Evolutionary conservation across 2,113 vertebrate genomes (phyloP).

Genomic region (Callithrix jacchus): DNA sequence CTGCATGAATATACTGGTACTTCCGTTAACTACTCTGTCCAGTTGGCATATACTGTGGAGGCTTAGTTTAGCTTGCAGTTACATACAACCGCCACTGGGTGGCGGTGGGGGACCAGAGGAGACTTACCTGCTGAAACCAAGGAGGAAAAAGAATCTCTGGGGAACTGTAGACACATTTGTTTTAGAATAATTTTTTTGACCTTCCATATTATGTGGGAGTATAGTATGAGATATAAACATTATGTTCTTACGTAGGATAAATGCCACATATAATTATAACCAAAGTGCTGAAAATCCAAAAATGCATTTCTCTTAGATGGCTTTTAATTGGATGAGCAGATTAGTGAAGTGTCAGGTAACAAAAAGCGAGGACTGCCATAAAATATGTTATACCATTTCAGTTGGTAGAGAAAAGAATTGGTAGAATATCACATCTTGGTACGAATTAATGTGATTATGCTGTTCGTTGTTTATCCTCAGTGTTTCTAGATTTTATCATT

Average conservation of each 20-base stretch:
- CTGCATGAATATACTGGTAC: background rate
- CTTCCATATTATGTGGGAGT: background rate
- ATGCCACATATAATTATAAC: background rate
- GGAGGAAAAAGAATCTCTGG: background rate
- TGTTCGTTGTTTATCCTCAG: background rate
- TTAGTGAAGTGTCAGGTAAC: background rate
- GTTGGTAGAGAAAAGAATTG: background rate
- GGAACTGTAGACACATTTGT: background rate
- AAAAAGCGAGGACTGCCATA: background rate
- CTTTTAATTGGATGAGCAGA: slow-evolving; percentile 30
- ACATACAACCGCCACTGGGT: background rate
- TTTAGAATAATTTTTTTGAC: background rate
- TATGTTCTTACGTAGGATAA: background rate
- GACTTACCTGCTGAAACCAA: background rate
- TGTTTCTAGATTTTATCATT: slow-evolving; percentile 25
- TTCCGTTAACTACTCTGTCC: background rate
- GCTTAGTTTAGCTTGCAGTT: background rate
- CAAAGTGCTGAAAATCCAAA: background rate
- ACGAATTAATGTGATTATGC: background rate
- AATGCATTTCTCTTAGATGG: background rate
- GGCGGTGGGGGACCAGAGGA: background rate
- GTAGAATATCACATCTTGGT: background rate
- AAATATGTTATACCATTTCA: slow-evolving; percentile 5
- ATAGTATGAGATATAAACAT: background rate
- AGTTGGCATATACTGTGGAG: background rate